Evolutionary conservation across 2,113 vertebrate species (phyloP), one percentile per base, ranked within the genome.

Genomic region (zebrafish (Danio rerio)): DNA sequence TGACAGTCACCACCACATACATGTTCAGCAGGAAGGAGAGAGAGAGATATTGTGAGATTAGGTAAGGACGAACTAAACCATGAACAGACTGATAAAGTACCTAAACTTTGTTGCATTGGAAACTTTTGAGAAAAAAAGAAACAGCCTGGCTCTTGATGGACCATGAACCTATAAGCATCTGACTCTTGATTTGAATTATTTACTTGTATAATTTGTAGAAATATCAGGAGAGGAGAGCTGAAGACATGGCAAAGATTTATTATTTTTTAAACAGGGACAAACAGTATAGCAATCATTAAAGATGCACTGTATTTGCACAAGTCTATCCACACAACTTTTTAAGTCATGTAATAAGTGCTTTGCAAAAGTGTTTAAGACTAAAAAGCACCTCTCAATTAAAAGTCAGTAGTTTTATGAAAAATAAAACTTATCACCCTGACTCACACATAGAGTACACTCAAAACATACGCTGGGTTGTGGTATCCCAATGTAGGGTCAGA

Each of bases 141-240:
- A 31, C 31, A 31, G 53, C 74, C 59, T 88, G 85, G 82, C 85
- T 86, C 75, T 83, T 71, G 71, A 65, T 77, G 80, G 71, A 78
- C 76, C 50, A 84, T 21, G 59, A 89, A 80, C 7, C 31, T 31
- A 31, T 31, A 56, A 56, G 0, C 68, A 63, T 86, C 92, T 88
- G 91, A 90, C 86, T 70, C 82, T 76, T 77, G 69, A 72, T 82
- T 80, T 89, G 77, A 88, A 89, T 87, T 87, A 88, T 88, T 89
- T 82, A 88, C 78, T 78, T 73, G 71, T 85, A 87, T 88, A 75
- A 87, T 89, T 87, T 88, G 85, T 82, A 78, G 73, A 85, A 82
- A 42, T 81, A 50, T 76, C 81, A 79, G 78, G 72, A 77, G 77
- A 53, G 50, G 40, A 40, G 21, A 63, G n/a, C 21, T 9, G 21